Base-by-base conservation (phyloP, 2,113 vertebrate genomes). In the Pluvianellus socialis region DNA sequence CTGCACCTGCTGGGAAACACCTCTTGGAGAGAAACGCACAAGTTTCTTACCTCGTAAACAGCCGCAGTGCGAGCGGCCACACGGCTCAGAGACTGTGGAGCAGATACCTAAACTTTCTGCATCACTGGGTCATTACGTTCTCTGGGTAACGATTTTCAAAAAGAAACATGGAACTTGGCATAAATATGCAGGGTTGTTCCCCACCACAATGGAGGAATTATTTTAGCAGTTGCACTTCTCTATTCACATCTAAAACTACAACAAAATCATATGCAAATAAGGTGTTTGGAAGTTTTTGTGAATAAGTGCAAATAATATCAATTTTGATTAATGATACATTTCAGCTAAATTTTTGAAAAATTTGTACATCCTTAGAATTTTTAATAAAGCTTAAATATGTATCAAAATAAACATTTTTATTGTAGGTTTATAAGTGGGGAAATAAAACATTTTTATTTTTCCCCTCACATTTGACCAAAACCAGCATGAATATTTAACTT, bases 1-100 rank as follows among this genome's bases (percentile, higher is more conserved):
- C 49, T 26, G 26, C 28, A 32, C 9, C 33, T 13, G 6, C 65
- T 61, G 32, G 55, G 40, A 88, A 63, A 73, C 18, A 33, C 12
- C 28, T 82, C 45, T 35, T 12, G 2, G 58, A 50, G 26, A 28
- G 50, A 68, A 62, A 65, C 4, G 28, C 24, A 81, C 18, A 59
- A 40, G 24, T 10, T 70, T n/a, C 38, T 59, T 9, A 77, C 21
- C 14, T 33, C 40, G 19, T n/a, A 45, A 45, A 38, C 3, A 79
- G 28, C 20, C 35, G 23, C 10, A 7, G 28, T 23, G 26, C 24
- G 35, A 79, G 28, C 11, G 8, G 14, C 0, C 0, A 23, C 28
- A 32, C 17, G 15, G 56, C 45, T 40, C 40, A 26, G 38, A 73
- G 40, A 62, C 8, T 3, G 30, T 66, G 44, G 44, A 72, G 49